phyloP scores from a whole-genome alignment of 1,140 invertebrate genomes.

The Heliconius hermathena region DNA sequence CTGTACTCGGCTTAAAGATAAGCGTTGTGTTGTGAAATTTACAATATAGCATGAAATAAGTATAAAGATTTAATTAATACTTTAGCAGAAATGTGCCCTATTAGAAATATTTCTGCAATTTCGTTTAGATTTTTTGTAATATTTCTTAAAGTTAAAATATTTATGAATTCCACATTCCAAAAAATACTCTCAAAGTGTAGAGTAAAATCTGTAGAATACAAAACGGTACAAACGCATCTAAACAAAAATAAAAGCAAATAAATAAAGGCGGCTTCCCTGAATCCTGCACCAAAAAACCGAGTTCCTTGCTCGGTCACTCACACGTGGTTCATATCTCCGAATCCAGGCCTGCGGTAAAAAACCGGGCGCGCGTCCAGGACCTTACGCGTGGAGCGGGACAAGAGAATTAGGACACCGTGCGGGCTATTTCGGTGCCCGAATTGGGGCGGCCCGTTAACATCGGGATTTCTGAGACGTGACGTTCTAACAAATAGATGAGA shows the following conservation, averaged over 20 bases:
- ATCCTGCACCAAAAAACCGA: slow-evolving; percentile 22
- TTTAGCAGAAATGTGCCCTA: not conserved
- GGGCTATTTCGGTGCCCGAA: slow-evolving; percentile 72
- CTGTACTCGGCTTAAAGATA: slow-evolving; percentile 28
- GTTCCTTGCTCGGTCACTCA: slow-evolving; percentile 42
- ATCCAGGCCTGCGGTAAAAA: slow-evolving; percentile 39
- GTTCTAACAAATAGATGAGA: slow-evolving; percentile 59
- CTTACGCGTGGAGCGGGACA: slow-evolving; percentile 49
- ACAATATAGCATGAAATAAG: slow-evolving; percentile 24
- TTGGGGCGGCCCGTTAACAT: slow-evolving; percentile 73
- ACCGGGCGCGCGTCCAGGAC: slow-evolving; percentile 39
- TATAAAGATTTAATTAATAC: slow-evolving; percentile 19
- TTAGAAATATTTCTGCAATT: not conserved
- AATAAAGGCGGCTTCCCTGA: slow-evolving; percentile 17
- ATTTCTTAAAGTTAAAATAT: not conserved
- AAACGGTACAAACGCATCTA: slow-evolving; percentile 8
- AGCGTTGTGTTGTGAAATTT: slow-evolving; percentile 24
- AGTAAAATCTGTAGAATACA: not conserved
- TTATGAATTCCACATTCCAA: not conserved
- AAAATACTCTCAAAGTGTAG: not conserved
- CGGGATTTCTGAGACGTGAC: slow-evolving; percentile 58
- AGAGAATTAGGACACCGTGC: slow-evolving; percentile 65
- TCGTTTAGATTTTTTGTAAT: not conserved
- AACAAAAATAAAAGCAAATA: slow-evolving; percentile 11
- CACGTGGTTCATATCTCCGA: slow-evolving; percentile 39